A percentile compares a stretch with the other conserved stretches of the same genome.
Conservation (phyloP, 2,888 invertebrate genomes). For the Actias luna region DNA sequence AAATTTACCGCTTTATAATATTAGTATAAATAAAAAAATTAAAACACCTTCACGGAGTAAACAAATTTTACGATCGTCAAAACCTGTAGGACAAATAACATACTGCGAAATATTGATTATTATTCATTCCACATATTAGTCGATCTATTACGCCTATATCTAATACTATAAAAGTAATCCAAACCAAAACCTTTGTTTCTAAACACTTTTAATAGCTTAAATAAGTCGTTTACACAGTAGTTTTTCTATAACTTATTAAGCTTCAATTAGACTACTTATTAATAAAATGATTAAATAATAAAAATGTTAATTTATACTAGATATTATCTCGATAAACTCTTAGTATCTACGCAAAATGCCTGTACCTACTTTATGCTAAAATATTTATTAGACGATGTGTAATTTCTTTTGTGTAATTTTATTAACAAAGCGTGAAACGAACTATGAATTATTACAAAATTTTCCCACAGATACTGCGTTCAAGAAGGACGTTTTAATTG, state of each 20-base stretch:
- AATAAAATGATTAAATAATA: neutral
- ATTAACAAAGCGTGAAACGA: neutral
- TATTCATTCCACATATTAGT: neutral
- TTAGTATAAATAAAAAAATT: conserved; percentile 41
- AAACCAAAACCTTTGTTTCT: no score
- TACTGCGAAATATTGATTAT: neutral
- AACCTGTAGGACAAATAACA: neutral
- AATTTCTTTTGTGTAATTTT: neutral
- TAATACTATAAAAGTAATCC: no score
- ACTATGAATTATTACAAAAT: neutral
- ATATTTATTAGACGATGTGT: neutral
- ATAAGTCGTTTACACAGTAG: no score
- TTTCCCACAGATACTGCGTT: neutral
- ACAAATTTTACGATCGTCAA: neutral
- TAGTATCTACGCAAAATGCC: no score
- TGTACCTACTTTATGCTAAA: neutral
- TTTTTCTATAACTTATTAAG: neutral
- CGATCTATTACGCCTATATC: no score
- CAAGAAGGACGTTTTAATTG: neutral
- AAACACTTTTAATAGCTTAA: no score
- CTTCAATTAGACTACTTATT: neutral
- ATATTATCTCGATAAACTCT: no score
- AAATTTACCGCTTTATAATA: no score
- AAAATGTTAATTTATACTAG: neutral
- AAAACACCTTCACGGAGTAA: neutral